phyloP scores from a whole-genome alignment of 2,797 vertebrate genomes.

The Lithobates sylvaticus region DNA sequence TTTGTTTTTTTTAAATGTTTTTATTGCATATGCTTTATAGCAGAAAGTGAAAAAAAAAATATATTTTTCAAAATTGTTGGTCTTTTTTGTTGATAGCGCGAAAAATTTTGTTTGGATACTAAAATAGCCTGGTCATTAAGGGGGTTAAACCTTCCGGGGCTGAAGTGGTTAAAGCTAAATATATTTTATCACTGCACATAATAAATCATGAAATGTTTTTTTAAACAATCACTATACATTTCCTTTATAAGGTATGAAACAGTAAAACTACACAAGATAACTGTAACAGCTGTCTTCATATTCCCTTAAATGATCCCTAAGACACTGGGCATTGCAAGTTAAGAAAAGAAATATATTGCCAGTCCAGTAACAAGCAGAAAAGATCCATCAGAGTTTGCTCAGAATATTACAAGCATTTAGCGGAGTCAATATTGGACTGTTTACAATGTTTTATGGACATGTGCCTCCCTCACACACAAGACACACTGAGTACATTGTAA shows the following conservation, averaged over 20 bases:
- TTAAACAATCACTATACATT: not conserved
- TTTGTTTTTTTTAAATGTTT: no score
- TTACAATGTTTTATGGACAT: slow-evolving; percentile 40
- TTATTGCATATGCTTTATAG: no score
- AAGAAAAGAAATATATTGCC: slow-evolving; percentile 9
- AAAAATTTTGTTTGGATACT: no score
- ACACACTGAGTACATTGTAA: slow-evolving; percentile 36
- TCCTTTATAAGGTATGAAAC: not conserved
- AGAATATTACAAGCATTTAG: slow-evolving; percentile 44
- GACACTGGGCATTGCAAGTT: slow-evolving; percentile 2
- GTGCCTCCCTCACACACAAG: slow-evolving; percentile 39
- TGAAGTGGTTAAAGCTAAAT: no score
- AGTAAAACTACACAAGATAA: not conserved
- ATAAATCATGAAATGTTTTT: not conserved
- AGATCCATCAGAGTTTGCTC: slow-evolving; percentile 30
- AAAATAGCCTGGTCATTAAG: no score
- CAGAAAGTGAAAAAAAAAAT: no score
- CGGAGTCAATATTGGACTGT: slow-evolving; percentile 47
- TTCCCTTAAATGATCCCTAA: slow-evolving; percentile 1
- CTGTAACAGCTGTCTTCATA: not conserved
- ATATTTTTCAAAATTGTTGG: no score
- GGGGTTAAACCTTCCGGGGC: no score
- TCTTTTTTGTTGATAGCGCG: no score
- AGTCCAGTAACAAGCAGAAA: slow-evolving; percentile 36
- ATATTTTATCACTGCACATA: not conserved